Conservation (phyloP, 2,113 vertebrate genomes). For the Paradoxurus hermaphroditus region DNA sequence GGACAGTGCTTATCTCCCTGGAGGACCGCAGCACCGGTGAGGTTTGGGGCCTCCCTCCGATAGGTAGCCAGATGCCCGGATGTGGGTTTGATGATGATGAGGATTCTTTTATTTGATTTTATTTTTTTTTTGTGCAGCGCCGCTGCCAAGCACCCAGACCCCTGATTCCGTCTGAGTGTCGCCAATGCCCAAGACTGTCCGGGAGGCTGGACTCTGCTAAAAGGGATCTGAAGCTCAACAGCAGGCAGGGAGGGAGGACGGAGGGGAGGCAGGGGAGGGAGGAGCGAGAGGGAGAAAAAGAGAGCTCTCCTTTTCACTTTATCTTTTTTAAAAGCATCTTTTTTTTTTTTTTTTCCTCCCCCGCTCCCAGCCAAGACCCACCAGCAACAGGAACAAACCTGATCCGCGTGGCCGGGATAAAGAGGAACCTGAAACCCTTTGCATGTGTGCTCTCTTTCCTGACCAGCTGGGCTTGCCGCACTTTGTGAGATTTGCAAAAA, state of each 20-base stretch:
- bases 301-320: slow-evolving; percentile 57
- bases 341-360: background rate
- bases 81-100: background rate
- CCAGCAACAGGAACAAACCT: slow-evolving; percentile 50
- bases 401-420: background rate
- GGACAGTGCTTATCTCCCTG: background rate
- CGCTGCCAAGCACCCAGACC: slow-evolving; percentile 64
- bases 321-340: slow-evolving; percentile 54
- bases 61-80: background rate
- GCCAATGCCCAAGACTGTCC: background rate
- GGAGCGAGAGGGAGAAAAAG: background rate
- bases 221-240: background rate
- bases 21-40: background rate
- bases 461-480: slow-evolving; percentile 42
- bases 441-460: slow-evolving; percentile 46
- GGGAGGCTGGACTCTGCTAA: slow-evolving; percentile 40
- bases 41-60: background rate
- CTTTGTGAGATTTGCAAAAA: slow-evolving; percentile 77
- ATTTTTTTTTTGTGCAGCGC: background rate
- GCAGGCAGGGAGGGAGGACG: background rate
- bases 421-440: slow-evolving; percentile 41
- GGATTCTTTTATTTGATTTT: too few relatives aligned
- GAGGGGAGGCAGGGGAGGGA: background rate
- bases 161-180: slow-evolving; percentile 56
- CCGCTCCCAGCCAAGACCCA: slow-evolving; percentile 20